These are phyloP conservation scores for Folsomia manolachei DNA, from an alignment of 2,888 invertebrate genomes.

Conservation along the genomic window DNA sequence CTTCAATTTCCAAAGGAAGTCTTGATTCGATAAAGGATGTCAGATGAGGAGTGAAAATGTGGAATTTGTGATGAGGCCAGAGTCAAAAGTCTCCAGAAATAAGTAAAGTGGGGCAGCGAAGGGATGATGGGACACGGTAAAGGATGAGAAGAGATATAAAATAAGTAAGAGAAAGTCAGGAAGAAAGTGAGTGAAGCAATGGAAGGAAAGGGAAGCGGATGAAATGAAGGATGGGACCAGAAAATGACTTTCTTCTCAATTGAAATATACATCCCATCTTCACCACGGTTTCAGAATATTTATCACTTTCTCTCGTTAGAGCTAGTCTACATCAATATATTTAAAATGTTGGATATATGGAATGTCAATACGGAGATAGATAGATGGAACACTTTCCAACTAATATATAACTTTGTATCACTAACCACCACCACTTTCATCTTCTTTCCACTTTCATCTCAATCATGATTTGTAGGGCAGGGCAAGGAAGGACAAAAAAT, in stretches of 20 bases:
- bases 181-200: no score
- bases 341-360: no score
- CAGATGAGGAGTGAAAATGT: background rate
- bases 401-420: no score
- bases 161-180: no score
- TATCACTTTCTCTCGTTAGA: background rate
- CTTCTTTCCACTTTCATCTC: background rate
- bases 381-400: no score
- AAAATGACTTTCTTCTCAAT: background rate
- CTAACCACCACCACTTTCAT: no score
- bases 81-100: background rate
- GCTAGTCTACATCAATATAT: no score
- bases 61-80: background rate
- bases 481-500: background rate
- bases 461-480: background rate
- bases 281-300: background rate
- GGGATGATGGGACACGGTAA: background rate
- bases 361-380: no score
- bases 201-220: background rate
- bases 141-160: no score
- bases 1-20: background rate
- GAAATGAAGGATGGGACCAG: background rate
- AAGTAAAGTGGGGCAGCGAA: background rate
- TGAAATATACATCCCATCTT: background rate
- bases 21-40: background rate